phyloP scores from a whole-genome alignment of 2,888 invertebrate species.

The Sisyra terminalis region DNA sequence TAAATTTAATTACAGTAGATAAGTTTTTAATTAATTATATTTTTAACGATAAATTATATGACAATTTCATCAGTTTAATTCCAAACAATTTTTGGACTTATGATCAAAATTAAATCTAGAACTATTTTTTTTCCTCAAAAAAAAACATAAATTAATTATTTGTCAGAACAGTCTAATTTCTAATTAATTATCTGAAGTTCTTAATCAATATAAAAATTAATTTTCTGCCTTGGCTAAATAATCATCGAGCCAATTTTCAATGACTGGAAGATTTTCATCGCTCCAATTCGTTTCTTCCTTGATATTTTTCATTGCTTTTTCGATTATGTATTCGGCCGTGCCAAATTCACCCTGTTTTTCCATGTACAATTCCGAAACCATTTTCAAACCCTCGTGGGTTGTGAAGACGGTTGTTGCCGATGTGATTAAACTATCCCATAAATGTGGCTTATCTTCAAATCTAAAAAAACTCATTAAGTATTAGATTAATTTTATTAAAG shows the following conservation, averaged over 20 bases:
- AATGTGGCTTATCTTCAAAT: conserved; percentile 47
- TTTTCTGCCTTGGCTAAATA: conserved; percentile 23
- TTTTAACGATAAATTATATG: no score
- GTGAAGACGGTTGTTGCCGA: conserved; percentile 61
- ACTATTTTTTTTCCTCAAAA: not conserved
- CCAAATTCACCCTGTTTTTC: conserved; percentile 50
- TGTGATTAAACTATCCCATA: conserved; percentile 61
- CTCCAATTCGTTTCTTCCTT: conserved; percentile 63
- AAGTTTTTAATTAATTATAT: no score
- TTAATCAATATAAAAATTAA: conserved; percentile 3
- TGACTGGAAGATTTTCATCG: conserved; percentile 54
- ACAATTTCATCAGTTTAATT: no score
- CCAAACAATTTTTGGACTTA: no score
- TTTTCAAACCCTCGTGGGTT: conserved; percentile 52
- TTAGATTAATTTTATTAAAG: not conserved
- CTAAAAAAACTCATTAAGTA: conserved; percentile 23
- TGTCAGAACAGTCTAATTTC: no score
- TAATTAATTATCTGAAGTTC: no score
- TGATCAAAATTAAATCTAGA: no score
- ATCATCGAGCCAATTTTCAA: conserved; percentile 52
- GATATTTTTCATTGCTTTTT: conserved; percentile 54
- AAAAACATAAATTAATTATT: not conserved
- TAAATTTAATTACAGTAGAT: no score
- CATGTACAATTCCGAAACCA: conserved; percentile 47
- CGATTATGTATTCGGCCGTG: conserved; percentile 54